These are phyloP conservation scores for Mythimna vitellina DNA, from an alignment of 2,888 invertebrate genomes.

Conservation along the genomic window DNA sequence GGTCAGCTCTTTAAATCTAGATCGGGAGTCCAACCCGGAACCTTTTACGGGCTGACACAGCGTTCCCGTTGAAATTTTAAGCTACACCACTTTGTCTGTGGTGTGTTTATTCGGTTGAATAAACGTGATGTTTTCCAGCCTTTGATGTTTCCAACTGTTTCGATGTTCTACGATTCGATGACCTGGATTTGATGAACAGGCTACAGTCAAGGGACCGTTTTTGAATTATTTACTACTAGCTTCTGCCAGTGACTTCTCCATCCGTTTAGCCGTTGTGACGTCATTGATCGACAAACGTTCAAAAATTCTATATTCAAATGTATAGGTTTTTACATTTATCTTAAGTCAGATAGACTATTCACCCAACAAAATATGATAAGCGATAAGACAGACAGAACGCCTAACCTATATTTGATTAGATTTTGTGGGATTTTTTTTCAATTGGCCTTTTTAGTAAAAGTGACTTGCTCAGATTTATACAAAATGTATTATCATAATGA, in stretches of 20 bases:
- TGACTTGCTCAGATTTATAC: neutral
- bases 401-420: neutral
- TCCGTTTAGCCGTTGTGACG: neutral
- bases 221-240: neutral
- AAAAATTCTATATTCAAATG: neutral
- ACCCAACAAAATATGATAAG: no score
- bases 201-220: no score
- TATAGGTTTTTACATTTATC: neutral
- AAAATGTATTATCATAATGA: neutral
- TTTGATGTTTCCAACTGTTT: constrained; percentile 49
- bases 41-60: constrained; percentile 70
- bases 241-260: neutral
- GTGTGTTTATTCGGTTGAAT: constrained; percentile 60
- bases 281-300: neutral
- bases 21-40: constrained; percentile 64
- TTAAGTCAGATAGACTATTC: no score
- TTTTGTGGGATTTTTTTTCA: neutral
- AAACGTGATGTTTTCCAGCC: constrained; percentile 57
- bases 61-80: constrained; percentile 63
- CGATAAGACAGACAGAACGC: no score
- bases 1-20: constrained; percentile 72
- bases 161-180: constrained; percentile 7
- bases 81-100: constrained; percentile 58
- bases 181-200: constrained; percentile 13
- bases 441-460: neutral